These are phyloP conservation scores for Amazona finschi DNA, from an alignment of 2,797 vertebrate species.

Conservation along the genomic window DNA sequence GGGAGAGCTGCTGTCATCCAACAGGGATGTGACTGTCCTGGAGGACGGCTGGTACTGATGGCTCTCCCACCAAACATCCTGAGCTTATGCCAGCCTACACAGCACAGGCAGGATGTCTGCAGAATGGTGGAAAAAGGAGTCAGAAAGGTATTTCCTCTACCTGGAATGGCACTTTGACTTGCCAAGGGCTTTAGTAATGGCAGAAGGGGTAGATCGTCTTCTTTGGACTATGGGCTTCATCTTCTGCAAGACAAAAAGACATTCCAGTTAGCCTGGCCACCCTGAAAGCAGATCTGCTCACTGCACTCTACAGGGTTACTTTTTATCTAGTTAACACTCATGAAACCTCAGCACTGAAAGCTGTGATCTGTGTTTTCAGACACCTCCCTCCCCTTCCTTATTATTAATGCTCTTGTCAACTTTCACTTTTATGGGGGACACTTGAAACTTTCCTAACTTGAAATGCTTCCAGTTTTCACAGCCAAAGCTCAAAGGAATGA, in stretches of 20 bases:
- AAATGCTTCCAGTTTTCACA: not conserved
- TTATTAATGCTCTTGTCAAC: not conserved
- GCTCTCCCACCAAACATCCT: not conserved
- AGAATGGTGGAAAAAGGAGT: not conserved
- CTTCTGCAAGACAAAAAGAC: slow-evolving; percentile 66
- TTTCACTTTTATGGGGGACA: not conserved
- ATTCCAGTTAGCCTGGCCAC: not conserved
- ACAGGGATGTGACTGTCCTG: not conserved
- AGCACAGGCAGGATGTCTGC: not conserved
- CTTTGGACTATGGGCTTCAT: slow-evolving; percentile 74
- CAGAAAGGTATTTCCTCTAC: slow-evolving; percentile 44
- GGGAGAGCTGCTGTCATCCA: not conserved
- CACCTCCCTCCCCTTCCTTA: not conserved
- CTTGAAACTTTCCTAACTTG: not conserved
- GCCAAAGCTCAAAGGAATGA: not conserved
- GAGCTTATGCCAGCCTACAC: not conserved
- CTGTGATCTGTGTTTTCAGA: not conserved
- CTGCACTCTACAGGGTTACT: not conserved
- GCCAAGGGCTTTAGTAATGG: slow-evolving; percentile 70
- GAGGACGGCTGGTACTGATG: accelerated
- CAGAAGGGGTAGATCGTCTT: slow-evolving; percentile 68
- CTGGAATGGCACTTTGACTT: slow-evolving; percentile 69
- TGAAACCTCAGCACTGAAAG: not conserved
- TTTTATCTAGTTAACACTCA: not conserved
- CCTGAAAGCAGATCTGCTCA: not conserved